Evolutionary conservation across 2,797 vertebrate species (phyloP).

Genomic region (Poeciliopsis presidionis): DNA sequence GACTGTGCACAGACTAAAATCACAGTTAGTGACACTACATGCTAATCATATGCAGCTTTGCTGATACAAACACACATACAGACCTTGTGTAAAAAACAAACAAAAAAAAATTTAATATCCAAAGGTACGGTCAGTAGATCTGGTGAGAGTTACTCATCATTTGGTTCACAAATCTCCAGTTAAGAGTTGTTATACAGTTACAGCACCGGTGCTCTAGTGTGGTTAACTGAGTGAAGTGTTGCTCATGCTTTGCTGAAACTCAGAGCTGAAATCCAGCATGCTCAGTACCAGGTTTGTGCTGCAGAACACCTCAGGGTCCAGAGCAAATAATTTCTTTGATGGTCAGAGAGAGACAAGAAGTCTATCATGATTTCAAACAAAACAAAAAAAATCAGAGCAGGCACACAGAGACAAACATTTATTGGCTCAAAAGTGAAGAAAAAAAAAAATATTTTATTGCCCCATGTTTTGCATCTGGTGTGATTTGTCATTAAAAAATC

Average conservation of each 20-base stretch:
- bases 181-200: conserved; percentile 53
- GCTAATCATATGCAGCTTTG: conserved; percentile 45
- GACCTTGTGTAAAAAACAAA: conserved; percentile 61
- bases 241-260: conserved; percentile 74
- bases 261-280: conserved; percentile 66
- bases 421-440: background rate
- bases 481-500: background rate
- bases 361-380: conserved; percentile 54
- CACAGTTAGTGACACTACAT: conserved; percentile 64
- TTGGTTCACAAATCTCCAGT: conserved; percentile 49
- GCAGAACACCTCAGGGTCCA: conserved; percentile 81
- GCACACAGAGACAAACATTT: background rate
- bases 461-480: background rate
- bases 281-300: conserved; percentile 82
- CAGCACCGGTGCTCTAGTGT: conserved; percentile 50
- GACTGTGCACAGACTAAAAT: conserved; percentile 30
- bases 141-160: conserved; percentile 44
- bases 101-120: background rate
- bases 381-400: conserved; percentile 28
- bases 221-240: conserved; percentile 70
- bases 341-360: conserved; percentile 74
- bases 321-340: conserved; percentile 82
- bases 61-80: conserved; percentile 32
- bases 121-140: conserved; percentile 27
- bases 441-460: background rate